A percentile compares a stretch with the other conserved stretches of the same genome.
phyloP scores from a whole-genome alignment of 37 sponge, comb jelly and placozoan species.

The Geodia barretti region DNA sequence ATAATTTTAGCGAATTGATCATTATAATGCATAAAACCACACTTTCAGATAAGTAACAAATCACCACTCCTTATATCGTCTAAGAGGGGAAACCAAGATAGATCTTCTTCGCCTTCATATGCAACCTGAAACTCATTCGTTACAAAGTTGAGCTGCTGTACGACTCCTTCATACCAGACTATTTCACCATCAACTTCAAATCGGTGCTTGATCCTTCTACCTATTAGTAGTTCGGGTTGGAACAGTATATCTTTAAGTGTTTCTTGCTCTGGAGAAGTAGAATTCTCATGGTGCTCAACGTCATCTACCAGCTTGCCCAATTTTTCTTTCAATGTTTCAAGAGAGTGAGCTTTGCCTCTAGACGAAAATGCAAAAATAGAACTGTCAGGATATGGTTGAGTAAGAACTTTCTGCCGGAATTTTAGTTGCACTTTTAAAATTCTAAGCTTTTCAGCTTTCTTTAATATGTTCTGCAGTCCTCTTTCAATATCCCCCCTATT shows the following conservation, averaged over 20 bases:
- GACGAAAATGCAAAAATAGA: constrained; percentile 18
- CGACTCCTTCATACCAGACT: constrained; percentile 34
- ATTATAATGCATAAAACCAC: background rate
- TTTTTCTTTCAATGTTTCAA: constrained; percentile 6
- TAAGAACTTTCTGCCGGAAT: constrained; percentile 36
- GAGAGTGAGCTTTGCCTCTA: background rate
- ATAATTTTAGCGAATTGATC: too few species aligned
- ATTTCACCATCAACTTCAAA: constrained; percentile 30
- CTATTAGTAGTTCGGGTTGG: constrained; percentile 18
- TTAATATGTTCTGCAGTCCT: constrained; percentile 8
- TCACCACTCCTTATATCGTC: constrained; percentile 41
- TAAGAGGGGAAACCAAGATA: constrained; percentile 12
- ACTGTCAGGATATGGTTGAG: constrained; percentile 25
- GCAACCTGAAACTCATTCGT: constrained; percentile 24
- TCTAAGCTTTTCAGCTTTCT: constrained; percentile 10
- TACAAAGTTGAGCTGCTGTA: background rate
- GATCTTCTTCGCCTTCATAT: constrained; percentile 42
- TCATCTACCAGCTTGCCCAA: background rate
- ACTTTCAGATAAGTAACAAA: background rate
- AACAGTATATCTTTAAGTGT: constrained; percentile 1
- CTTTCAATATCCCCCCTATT: background rate
- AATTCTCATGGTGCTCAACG: background rate
- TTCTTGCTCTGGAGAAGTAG: background rate
- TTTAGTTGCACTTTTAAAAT: constrained; percentile 36
- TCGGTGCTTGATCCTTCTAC: constrained; percentile 12